Evolutionary conservation across 1,140 invertebrate species (phyloP).

Genomic region (Mamestra configurata): DNA sequence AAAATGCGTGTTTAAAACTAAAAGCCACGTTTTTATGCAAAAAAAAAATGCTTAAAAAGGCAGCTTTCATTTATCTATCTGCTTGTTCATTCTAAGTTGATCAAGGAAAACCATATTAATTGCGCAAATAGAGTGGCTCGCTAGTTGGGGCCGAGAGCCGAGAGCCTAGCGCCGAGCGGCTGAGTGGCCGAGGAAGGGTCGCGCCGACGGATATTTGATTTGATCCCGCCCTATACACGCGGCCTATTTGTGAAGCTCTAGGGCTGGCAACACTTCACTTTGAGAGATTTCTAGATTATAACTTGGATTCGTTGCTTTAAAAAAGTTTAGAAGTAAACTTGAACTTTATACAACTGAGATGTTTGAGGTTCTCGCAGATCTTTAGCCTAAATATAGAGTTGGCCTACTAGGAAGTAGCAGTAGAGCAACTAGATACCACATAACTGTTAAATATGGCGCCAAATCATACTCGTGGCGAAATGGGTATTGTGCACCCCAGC

Average conservation of each 20-base stretch:
- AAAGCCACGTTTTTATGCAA: background rate
- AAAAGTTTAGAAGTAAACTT: background rate
- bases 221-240: conserved; percentile 32
- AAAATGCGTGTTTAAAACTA: background rate
- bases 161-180: too few relatives aligned
- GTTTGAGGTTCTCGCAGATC: too few relatives aligned
- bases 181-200: conserved; percentile 34
- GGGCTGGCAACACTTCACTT: background rate
- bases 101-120: conserved; percentile 37
- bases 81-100: background rate
- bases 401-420: too few relatives aligned
- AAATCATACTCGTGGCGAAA: too few relatives aligned
- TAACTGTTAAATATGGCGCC: too few relatives aligned
- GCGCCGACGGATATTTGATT: conserved; percentile 48
- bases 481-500: too few relatives aligned
- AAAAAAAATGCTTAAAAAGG: background rate
- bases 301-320: background rate
- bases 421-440: too few relatives aligned
- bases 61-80: background rate
- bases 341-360: too few relatives aligned
- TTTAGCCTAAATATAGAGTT: too few relatives aligned
- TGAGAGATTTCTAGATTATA: background rate
- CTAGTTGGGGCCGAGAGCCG: conserved; percentile 22
- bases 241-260: conserved; percentile 22
- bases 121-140: conserved; percentile 23